Base-by-base conservation (phyloP, 2,888 invertebrate species). In the Spialia ferax region DNA sequence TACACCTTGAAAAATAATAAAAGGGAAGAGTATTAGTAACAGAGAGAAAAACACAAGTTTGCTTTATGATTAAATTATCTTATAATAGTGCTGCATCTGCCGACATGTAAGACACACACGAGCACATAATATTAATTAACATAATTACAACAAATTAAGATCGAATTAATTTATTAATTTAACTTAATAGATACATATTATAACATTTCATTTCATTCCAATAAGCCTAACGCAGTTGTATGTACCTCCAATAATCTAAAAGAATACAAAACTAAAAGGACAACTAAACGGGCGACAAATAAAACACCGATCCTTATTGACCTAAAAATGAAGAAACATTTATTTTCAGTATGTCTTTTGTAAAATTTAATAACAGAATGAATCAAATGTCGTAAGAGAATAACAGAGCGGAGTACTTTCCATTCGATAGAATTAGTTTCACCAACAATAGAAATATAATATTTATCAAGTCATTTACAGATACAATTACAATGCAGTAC, bases 281-380 rank as follows among this genome's bases (percentile, higher is more conserved):
- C 26, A 59, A 65, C 57, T 59, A 42, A 48, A 55, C 55, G 63
- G 60, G 57, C 57, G 69, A 75, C 70, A 93, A 94, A 93, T 94
- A 83, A 94, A 94, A 94, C 91, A 93, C 91, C 76, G 85, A 90
- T 93, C 84, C 91, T 94, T 95, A 94, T 95, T 95, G 95, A 95
- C 95, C 95, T 95, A 95, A 95, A 95, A 95, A 95, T 95, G 95
- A 95, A 95, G 95, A 95, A 95, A 95, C 95, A 95, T 95, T 95
- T 95, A 95, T 95, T 95, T 95, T 93, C 94, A 89, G 94, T 93
- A 94, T 95, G 95, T 95, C 95, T 95, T 95, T 95, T 95, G 95
- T 95, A 93, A 92, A 94, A 92, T 94, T 93, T 87, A 88, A 87
- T 91, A 94, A 94, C 94, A 94, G 94, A 94, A 94, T 91, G 87